These are phyloP conservation scores for Lepidotrigona ventralis DNA, from an alignment of 1,140 invertebrate genomes.

Conservation along the genomic window DNA sequence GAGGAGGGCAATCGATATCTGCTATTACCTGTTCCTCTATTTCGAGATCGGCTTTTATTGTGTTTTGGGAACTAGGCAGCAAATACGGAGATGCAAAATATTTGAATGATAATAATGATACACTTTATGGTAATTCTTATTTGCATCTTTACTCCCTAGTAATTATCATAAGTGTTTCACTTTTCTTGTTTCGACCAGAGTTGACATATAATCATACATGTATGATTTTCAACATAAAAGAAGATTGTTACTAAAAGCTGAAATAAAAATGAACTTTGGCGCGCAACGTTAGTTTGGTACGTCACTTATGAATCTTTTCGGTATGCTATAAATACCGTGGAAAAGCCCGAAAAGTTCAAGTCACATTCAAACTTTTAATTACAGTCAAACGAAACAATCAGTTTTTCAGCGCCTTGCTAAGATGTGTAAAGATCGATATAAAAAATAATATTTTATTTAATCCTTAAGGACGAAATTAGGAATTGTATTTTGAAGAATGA, in stretches of 20 bases:
- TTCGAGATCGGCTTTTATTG: conserved; percentile 48
- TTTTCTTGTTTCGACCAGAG: conserved; percentile 58
- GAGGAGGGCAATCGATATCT: conserved; percentile 61
- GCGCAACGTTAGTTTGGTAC: conserved; percentile 34
- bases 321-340: conserved; percentile 47
- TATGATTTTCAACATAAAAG: conserved; percentile 58
- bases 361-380: conserved; percentile 31
- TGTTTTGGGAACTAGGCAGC: conserved; percentile 71
- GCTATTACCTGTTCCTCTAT: conserved; percentile 61
- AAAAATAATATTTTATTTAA: conserved; percentile 75
- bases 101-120: conserved; percentile 67
- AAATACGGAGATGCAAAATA: conserved; percentile 58
- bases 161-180: conserved; percentile 65
- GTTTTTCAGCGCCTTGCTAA: conserved; percentile 44
- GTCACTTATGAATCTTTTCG: conserved; percentile 50
- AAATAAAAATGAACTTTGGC: conserved; percentile 56
- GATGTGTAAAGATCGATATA: conserved; percentile 69
- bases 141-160: conserved; percentile 64
- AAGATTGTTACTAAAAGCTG: conserved; percentile 61
- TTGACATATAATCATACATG: conserved; percentile 58
- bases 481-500: conserved; percentile 71
- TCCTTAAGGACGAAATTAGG: conserved; percentile 72
- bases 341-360: conserved; percentile 39
- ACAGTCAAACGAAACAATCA: conserved; percentile 24
- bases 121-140: conserved; percentile 61